Base-by-base conservation (phyloP, 2,888 invertebrate species). In the Drosophila colorata region DNA sequence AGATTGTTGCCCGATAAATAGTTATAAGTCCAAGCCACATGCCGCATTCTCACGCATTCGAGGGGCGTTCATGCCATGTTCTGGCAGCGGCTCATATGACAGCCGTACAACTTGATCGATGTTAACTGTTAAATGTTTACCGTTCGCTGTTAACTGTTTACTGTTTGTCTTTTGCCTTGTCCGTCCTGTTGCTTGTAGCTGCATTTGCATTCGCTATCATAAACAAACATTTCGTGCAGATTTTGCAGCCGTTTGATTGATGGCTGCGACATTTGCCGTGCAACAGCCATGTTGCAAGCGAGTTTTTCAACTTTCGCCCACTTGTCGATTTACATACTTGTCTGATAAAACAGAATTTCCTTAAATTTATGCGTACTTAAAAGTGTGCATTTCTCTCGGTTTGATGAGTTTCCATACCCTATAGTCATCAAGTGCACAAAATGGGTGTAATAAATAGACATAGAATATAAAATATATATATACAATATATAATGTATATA, bases 141-240 rank as follows among this genome's bases (percentile, higher is more conserved):
- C 55, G 41, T 56, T 76, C 60, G 35, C 52, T 49, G 16, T 51
- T 59, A 55, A 31, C 49, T 41, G 44, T 65, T 59, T 51, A 31
- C 49, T 41, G 44, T 65, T 67, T 46, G 16, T 14, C 43, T 28
- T 23, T 49, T 40, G 48, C 20, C 56, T 16, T 23, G 41, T n/a
- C 20, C 18, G 14, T 51, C 40, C 43, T 25, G 58, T 31, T 51
- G 51, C 59, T 40, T 47, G 59, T 48, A 52, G 55, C 23, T 16
- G 43, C 76, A 58, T 88, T 88, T 86, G 88, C 87, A 87, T 87
- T 85, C 60, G 72, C 74, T 84, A 80, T 88, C 81, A 84, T 76
- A 83, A 74, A 41, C 47, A 53, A 66, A 71, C 66, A 82, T 69
- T 69, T 66, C 60, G 16, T 72, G 58, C 64, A 63, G 43, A 46